Evolutionary conservation across 2,113 vertebrate species (phyloP).

Genomic region (Platysternon megacephalum): DNA sequence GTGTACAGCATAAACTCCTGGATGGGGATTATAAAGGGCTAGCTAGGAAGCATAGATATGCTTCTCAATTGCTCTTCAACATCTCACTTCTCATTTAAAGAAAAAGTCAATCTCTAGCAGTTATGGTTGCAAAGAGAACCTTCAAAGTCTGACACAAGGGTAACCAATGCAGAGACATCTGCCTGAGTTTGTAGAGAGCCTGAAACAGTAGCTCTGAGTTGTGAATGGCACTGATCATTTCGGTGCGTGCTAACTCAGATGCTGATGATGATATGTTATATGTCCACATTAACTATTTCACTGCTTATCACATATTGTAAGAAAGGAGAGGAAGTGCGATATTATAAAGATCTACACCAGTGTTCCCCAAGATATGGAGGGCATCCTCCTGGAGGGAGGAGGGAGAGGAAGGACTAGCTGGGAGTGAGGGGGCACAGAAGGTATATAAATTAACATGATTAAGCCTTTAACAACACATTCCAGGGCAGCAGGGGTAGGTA

Average conservation of each 20-base stretch:
- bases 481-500: background rate
- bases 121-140: background rate
- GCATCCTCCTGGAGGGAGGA: background rate
- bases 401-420: background rate
- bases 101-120: background rate
- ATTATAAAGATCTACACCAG: background rate
- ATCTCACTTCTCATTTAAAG: background rate
- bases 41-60: background rate
- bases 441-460: background rate
- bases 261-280: background rate
- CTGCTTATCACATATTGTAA: background rate
- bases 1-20: background rate
- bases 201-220: fast-evolving
- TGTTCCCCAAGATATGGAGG: background rate
- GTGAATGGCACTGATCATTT: fast-evolving
- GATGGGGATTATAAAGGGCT: background rate
- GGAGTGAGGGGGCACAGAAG: background rate
- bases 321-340: background rate
- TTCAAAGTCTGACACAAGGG: background rate
- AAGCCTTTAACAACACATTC: background rate
- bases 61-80: background rate
- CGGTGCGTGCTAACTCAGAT: background rate
- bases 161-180: fast-evolving
- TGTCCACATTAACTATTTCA: background rate
- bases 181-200: background rate